Conservation (phyloP, 2,888 invertebrate genomes). For the Mongoloraphidia duomilia region DNA sequence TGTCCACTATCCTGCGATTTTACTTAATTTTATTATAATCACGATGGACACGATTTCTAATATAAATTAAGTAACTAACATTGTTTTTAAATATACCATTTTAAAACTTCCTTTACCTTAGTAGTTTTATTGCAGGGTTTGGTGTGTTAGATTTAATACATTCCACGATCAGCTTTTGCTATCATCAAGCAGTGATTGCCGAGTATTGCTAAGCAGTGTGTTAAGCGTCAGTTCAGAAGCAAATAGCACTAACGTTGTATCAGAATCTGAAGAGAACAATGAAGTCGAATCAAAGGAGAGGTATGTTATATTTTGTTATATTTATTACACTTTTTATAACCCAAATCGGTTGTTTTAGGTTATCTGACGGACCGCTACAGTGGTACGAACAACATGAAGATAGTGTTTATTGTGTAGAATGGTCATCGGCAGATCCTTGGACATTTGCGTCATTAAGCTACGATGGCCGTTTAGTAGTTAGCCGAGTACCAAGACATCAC, state of each 20-base stretch:
- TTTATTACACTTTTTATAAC: conserved; percentile 5
- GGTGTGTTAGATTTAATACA: conserved; percentile 88
- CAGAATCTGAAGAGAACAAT: conserved; percentile 30
- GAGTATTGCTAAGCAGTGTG: conserved; percentile 77
- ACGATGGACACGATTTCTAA: too few species aligned
- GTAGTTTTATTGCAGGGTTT: conserved; percentile 46
- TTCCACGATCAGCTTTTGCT: conserved; percentile 93
- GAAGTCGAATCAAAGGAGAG: conserved; percentile 15
- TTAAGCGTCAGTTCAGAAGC: conserved; percentile 79
- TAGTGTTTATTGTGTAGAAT: conserved; percentile 92
- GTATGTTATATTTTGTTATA: conserved; percentile 5
- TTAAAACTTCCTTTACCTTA: not conserved
- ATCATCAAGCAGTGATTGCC: conserved; percentile 88
- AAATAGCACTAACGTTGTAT: conserved; percentile 35
- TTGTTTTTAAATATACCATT: too few species aligned
- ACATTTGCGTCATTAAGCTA: conserved; percentile 97
- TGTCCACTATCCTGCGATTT: too few species aligned
- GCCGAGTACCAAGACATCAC: conserved; percentile 82
- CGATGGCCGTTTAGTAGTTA: conserved; percentile 88
- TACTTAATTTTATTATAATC: too few species aligned
- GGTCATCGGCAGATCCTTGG: conserved; percentile 98
- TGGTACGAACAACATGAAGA: conserved; percentile 96
- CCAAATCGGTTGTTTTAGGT: conserved; percentile 28
- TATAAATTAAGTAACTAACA: too few species aligned
- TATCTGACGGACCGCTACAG: conserved; percentile 77